These are phyloP conservation scores for Harpalus rufipes DNA, from an alignment of 2,888 invertebrate species.

Conservation along the genomic window DNA sequence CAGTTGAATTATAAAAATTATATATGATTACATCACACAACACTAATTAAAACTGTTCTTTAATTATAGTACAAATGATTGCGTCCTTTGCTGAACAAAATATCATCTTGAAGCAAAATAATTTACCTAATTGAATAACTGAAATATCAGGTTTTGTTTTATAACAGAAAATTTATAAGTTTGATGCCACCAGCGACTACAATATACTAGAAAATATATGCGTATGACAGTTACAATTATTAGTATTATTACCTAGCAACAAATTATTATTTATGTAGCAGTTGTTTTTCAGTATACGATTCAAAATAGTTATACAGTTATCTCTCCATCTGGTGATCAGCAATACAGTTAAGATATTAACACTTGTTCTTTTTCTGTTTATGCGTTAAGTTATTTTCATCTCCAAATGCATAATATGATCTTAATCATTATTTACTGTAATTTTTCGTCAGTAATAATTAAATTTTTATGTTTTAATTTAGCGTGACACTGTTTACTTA, in stretches of 20 bases:
- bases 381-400: slow-evolving; percentile 2
- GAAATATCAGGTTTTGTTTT: slow-evolving; percentile 9
- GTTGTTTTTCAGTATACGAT: slow-evolving; percentile 47
- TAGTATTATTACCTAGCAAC: slow-evolving; percentile 31
- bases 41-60: background rate
- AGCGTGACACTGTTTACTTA: slow-evolving; percentile 26
- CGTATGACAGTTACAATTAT: slow-evolving; percentile 26
- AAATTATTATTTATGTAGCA: slow-evolving; percentile 52
- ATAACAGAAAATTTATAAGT: slow-evolving; percentile 30
- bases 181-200: background rate
- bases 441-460: slow-evolving; percentile 43
- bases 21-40: background rate
- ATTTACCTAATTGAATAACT: slow-evolving; percentile 26
- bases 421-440: slow-evolving; percentile 40
- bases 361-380: slow-evolving; percentile 27
- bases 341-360: slow-evolving; percentile 38
- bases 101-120: slow-evolving; percentile 19
- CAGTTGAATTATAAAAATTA: background rate
- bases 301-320: slow-evolving; percentile 44
- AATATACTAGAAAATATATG: background rate
- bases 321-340: slow-evolving; percentile 15
- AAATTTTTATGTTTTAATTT: slow-evolving; percentile 42
- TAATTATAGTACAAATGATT: background rate
- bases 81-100: background rate
- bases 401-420: slow-evolving; percentile 23